Evolutionary conservation across 2,888 invertebrate species (phyloP).

Genomic region (Maniola hyperantus): DNA sequence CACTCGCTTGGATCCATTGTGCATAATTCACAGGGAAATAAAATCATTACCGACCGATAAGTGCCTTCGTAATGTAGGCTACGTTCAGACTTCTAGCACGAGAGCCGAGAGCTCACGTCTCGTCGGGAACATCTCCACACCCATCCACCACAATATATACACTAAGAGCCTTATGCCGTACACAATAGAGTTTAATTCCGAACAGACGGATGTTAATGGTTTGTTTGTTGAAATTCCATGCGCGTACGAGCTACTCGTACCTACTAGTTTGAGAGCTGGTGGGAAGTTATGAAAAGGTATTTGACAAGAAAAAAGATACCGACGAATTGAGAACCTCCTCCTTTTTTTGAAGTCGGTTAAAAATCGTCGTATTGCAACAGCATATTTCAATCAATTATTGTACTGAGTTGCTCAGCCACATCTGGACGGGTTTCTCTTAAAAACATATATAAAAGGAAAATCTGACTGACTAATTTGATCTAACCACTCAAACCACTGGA

Average conservation of each 20-base stretch:
- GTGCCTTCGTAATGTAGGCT: no score
- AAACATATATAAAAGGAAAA: no score
- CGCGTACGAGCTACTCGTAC: conserved; percentile 9
- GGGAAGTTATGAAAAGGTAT: neutral
- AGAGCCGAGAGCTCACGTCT: conserved; percentile 8
- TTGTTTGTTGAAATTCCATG: conserved; percentile 18
- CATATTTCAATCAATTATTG: no score
- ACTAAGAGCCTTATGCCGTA: neutral
- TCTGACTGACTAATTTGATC: no score
- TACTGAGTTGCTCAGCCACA: no score
- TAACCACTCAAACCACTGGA: no score
- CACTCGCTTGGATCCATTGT: neutral
- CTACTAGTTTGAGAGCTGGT: neutral
- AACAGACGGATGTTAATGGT: neutral
- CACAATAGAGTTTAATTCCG: neutral
- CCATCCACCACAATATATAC: neutral
- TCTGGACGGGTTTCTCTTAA: no score
- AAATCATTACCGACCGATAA: conserved; percentile 9
- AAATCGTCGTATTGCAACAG: no score
- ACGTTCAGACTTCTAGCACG: no score
- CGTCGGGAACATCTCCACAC: neutral
- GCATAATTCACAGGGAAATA: neutral
- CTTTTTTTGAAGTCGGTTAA: no score
- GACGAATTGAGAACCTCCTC: no score
- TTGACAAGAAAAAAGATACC: neutral